Base-by-base conservation (phyloP, 1,140 invertebrate species). In the Mya arenaria region DNA sequence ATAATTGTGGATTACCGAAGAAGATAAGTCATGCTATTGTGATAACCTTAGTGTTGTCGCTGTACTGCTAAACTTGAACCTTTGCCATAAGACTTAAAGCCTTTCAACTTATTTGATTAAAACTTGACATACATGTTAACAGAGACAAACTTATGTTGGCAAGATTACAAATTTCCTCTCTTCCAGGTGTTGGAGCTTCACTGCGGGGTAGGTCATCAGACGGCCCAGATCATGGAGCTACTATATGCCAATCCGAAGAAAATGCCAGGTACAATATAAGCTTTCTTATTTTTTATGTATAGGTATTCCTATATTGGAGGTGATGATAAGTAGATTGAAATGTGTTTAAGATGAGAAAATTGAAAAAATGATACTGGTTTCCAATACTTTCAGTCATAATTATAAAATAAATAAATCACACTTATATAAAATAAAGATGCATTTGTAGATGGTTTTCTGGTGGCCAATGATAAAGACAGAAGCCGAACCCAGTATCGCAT, bases 401-500 rank as follows among this genome's bases (percentile, higher is more conserved):
- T n/a, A n/a, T n/a, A n/a, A n/a, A n/a, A n/a, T n/a, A n/a, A n/a
- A n/a, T n/a, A n/a, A n/a, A n/a, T n/a, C n/a, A n/a, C n/a, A n/a
- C n/a, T n/a, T n/a, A n/a, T n/a, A n/a, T n/a, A n/a, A n/a, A n/a
- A 36, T 81, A 71, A 52, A 63, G 32, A 44, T 48, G 36, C 30
- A 72, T 58, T 89, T 90, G 60, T 90, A 94, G 94, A 94, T 75
- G 99, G 98, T 32, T 96, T 99, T 90, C 96, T 99, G 32, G 95
- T 99, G 82, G 98, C 98, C 6, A 99, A 99, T 94, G 99, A 99
- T 94, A 94, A 98, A 23, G 98, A 99, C 90, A 99, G 30, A 98
- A 99, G 94, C 98, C 99, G 94, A 85, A 94, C 28, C 99, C 99
- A 93, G 94, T 98, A 44, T 93, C 99, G 17, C 97, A 98, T 91